Base-by-base conservation (phyloP, 2,113 vertebrate species). In the Okapia johnstoni region DNA sequence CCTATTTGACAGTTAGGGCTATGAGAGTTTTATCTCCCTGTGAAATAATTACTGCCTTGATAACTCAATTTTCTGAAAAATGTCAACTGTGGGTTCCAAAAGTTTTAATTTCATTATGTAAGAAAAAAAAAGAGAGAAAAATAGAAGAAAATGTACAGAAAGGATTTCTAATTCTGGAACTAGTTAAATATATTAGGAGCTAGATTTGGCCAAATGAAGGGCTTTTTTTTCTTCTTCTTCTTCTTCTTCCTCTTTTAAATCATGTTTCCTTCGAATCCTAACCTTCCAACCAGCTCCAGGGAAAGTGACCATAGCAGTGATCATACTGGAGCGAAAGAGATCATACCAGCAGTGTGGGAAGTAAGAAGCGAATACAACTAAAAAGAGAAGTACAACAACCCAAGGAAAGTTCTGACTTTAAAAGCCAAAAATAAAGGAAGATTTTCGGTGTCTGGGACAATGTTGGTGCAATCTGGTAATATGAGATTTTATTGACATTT, bases 1-100 rank as follows among this genome's bases (percentile, higher is more conserved):
- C 98, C 98, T 99, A 98, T 99, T 99, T 99, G 99, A 99, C 99
- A 99, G 99, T 99, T 99, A 98, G 98, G 98, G 98, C 98, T 98
- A 98, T 98, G 98, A 99, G 99, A 99, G 98, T 99, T 99, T 99
- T 99, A 99, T 99, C 99, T 99, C 99, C 98, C 98, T 90, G 98
- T 98, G 99, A 99, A 99, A 99, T 99, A 99, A 99, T 99, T 98
- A 99, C 98, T 99, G 98, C 99, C 99, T 99, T 99, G 99, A 99
- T 99, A 99, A 99, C 99, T 99, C 99, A 99, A 99, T 99, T 99
- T 99, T 98, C 98, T 98, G 98, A 98, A 98, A 99, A 99, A 99
- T 98, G 99, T 99, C 99, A 99, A 98, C 98, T 98, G 97, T 97
- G 98, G 98, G 96, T 92, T 98, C 98, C 96, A 98, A 99, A 99